These are phyloP conservation scores for Drosophila nasuta DNA, from an alignment of 1,140 invertebrate genomes.

Conservation along the genomic window DNA sequence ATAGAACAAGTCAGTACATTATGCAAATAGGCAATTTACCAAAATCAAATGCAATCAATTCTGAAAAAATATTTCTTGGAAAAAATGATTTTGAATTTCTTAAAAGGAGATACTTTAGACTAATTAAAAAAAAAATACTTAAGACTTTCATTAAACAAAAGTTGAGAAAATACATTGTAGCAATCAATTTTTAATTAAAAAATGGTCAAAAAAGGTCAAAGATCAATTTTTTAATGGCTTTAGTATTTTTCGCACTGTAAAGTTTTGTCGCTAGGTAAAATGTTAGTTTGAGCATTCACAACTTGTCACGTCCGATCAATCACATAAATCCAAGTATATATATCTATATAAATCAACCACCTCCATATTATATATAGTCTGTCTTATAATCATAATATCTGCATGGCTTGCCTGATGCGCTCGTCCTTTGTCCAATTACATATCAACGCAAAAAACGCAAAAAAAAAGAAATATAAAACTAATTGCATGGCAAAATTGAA, in stretches of 20 bases:
- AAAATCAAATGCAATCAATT: no score
- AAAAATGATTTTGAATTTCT: no score
- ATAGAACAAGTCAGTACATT: no score
- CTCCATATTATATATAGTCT: conserved; percentile 22
- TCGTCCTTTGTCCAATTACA: conserved; percentile 63
- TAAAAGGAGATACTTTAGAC: no score
- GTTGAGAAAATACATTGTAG: no score
- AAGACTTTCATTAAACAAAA: no score
- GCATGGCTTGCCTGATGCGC: conserved; percentile 67
- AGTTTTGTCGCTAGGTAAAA: not conserved
- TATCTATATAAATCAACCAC: conserved; percentile 8
- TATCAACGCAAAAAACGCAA: conserved; percentile 13
- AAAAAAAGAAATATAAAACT: conserved; percentile 3
- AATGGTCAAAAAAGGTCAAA: no score
- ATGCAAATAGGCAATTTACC: no score
- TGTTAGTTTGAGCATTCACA: not conserved
- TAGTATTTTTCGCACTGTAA: not conserved
- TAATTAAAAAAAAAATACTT: no score
- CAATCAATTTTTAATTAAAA: no score
- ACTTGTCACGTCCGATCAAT: conserved; percentile 26
- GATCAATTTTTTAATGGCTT: no score
- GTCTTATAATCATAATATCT: conserved; percentile 47
- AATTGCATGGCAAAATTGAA: conserved; percentile 39
- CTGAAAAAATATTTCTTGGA: no score
- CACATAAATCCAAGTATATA: conserved; percentile 6